Conservation (phyloP, 1,140 invertebrate species). For the Hyles euphorbiae region DNA sequence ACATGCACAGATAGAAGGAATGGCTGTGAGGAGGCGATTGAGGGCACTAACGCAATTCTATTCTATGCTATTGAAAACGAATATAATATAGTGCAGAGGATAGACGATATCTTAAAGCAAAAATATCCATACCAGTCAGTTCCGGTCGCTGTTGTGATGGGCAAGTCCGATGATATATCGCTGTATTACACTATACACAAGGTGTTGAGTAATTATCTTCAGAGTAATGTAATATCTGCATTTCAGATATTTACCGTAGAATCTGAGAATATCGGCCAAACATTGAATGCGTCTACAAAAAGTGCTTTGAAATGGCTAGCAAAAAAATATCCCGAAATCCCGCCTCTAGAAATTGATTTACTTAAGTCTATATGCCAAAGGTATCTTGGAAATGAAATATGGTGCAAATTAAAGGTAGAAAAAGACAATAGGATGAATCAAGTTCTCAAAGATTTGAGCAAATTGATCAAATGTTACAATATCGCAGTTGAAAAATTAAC, state of each 20-base stretch:
- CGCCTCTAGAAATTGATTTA: slow-evolving; percentile 78
- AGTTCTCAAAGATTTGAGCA: slow-evolving; percentile 75
- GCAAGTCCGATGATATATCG: slow-evolving; percentile 25
- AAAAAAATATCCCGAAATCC: slow-evolving; percentile 71
- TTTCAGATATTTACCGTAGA: slow-evolving; percentile 57
- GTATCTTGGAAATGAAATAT: slow-evolving; percentile 80
- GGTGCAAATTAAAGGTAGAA: slow-evolving; percentile 76
- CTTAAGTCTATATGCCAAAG: slow-evolving; percentile 75
- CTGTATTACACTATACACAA: slow-evolving; percentile 30
- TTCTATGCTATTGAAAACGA: slow-evolving; percentile 55
- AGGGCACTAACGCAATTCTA: slow-evolving; percentile 62
- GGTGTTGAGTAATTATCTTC: slow-evolving; percentile 34
- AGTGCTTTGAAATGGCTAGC: slow-evolving; percentile 77
- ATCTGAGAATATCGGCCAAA: slow-evolving; percentile 40
- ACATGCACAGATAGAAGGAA: slow-evolving; percentile 35
- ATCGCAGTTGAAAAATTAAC: slow-evolving; percentile 78
- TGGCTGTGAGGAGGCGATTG: slow-evolving; percentile 52
- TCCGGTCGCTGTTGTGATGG: slow-evolving; percentile 55
- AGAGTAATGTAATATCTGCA: slow-evolving; percentile 47
- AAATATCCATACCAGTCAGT: slow-evolving; percentile 61
- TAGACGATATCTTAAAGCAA: slow-evolving; percentile 63
- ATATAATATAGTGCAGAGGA: slow-evolving; percentile 42
- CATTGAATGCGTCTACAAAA: slow-evolving; percentile 59
- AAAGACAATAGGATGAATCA: slow-evolving; percentile 65
- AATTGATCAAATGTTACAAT: slow-evolving; percentile 80